Evolutionary conservation across 2,113 vertebrate genomes (phyloP).

Genomic region (Ranitomeya imitator): DNA sequence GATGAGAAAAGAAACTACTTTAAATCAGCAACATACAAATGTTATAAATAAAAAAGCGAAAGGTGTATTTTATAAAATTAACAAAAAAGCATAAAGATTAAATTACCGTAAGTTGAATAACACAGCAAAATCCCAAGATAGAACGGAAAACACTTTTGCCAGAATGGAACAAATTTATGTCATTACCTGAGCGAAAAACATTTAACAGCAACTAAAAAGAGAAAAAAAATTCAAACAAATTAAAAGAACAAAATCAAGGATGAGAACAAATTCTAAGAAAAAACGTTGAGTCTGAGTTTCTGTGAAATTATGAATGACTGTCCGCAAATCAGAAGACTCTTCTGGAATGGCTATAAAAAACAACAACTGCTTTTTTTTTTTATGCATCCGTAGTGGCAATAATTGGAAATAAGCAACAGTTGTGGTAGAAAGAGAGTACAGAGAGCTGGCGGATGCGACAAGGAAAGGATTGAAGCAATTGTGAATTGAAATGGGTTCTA

Average conservation of each 20-base stretch:
- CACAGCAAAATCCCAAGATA: constrained; percentile 30
- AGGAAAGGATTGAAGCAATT: constrained; percentile 38
- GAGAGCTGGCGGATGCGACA: constrained; percentile 13
- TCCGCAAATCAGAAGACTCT: constrained; percentile 29
- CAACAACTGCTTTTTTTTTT: constrained; percentile 26
- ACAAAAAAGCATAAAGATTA: constrained; percentile 1
- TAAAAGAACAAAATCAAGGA: not conserved
- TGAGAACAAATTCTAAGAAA: not conserved
- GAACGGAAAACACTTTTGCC: constrained; percentile 6
- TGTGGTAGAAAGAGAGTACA: constrained; percentile 26
- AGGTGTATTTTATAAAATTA: not conserved
- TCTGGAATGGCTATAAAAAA: constrained; percentile 11
- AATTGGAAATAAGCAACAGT: constrained; percentile 48
- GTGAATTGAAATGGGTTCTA: constrained; percentile 55
- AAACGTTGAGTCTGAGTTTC: constrained; percentile 24
- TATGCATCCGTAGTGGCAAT: constrained; percentile 45
- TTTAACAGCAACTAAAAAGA: not conserved
- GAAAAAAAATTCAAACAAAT: constrained; percentile 33
- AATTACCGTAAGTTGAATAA: constrained; percentile 1
- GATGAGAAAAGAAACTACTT: not conserved
- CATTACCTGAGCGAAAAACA: constrained; percentile 41
- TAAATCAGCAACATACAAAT: not conserved
- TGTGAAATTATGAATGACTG: not conserved
- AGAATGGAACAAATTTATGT: constrained; percentile 31
- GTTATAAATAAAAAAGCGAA: constrained; percentile 2